Percentiles rank a stretch among this genome's conserved stretches.
phyloP scores from a whole-genome alignment of 2,113 vertebrate genomes.

The Python bivittatus region DNA sequence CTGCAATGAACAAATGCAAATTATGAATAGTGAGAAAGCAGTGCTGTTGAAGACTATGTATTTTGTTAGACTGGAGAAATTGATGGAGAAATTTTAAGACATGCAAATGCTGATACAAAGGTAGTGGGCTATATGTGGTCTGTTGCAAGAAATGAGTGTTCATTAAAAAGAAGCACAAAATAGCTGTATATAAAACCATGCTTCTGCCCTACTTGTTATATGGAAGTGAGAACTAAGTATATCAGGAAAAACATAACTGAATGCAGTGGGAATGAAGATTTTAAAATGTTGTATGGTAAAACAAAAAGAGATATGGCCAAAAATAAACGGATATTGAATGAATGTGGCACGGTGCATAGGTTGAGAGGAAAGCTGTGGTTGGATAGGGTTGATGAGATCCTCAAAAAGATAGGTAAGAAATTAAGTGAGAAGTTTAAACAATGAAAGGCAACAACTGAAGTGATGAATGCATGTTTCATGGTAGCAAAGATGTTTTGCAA shows the following conservation, averaged over 20 bases:
- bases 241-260: not conserved
- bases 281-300: not conserved
- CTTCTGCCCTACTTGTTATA: not conserved
- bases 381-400: not conserved
- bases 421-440: not conserved
- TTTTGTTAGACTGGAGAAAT: not conserved
- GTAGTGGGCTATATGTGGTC: not conserved
- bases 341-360: not conserved
- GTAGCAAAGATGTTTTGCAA: not conserved
- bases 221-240: not conserved
- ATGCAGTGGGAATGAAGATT: not conserved
- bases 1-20: not conserved
- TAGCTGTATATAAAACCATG: not conserved
- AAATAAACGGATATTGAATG: not conserved
- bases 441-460: not conserved
- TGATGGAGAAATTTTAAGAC: not conserved
- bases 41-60: not conserved
- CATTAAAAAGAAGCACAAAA: not conserved
- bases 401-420: not conserved
- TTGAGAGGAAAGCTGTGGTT: not conserved
- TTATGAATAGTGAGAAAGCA: not conserved
- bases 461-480: not conserved
- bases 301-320: not conserved
- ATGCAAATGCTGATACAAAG: not conserved
- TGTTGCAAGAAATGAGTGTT: not conserved